phyloP scores from a whole-genome alignment of 1,140 invertebrate species.

The Choristoneura fumiferana region DNA sequence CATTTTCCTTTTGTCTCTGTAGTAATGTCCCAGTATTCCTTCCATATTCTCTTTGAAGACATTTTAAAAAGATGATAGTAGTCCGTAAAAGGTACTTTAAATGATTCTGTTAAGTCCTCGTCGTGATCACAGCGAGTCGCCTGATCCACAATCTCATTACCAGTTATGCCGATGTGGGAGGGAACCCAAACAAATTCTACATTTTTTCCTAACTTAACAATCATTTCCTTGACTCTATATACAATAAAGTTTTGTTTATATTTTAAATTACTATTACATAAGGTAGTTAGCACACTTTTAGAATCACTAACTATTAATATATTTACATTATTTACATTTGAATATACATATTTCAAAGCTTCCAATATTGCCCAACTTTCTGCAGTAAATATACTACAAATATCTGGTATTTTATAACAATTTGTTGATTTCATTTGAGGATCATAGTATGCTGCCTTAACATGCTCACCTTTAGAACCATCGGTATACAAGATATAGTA shows the following conservation, averaged over 20 bases:
- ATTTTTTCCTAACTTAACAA: background rate
- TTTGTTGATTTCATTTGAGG: conserved; percentile 1
- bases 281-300: no score
- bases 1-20: background rate
- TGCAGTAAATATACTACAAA: background rate
- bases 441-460: background rate
- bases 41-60: background rate
- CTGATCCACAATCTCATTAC: conserved; percentile 4
- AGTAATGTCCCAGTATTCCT: no score
- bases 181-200: conserved; percentile 7
- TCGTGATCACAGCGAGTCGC: background rate
- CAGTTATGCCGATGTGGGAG: background rate
- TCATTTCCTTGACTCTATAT: background rate
- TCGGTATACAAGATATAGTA: conserved; percentile 15
- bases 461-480: conserved; percentile 1
- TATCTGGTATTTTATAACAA: no score
- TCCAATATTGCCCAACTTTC: background rate
- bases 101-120: background rate
- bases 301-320: conserved; percentile 1
- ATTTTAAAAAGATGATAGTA: background rate
- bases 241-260: conserved; percentile 1
- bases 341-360: no score
- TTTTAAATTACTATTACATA: background rate
- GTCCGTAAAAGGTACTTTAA: background rate
- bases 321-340: conserved; percentile 11